A percentile compares a stretch with the other conserved stretches of the same genome.
These are phyloP conservation scores for Percopsis transmontana DNA, from an alignment of 2,113 vertebrate species.

Conservation along the genomic window DNA sequence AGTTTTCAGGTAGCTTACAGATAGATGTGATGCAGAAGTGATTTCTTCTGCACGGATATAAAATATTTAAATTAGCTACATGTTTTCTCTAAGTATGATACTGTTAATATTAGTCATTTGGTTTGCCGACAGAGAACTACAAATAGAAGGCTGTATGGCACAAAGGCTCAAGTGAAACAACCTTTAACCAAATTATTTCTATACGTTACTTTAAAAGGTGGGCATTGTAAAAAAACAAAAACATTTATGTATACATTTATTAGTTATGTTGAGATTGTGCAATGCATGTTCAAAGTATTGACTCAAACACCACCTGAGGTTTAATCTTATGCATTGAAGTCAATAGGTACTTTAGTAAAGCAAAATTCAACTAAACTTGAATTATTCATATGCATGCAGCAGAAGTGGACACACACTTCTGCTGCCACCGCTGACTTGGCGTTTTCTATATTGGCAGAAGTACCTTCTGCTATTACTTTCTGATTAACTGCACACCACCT, in stretches of 20 bases:
- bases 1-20: no score
- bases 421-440: slow-evolving; percentile 30
- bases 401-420: slow-evolving; percentile 15
- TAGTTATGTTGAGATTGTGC: slow-evolving; percentile 13
- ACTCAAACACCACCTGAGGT: slow-evolving; percentile 28
- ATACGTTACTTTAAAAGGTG: no score
- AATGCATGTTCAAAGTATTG: slow-evolving; percentile 27
- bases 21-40: no score
- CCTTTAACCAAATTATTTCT: no score
- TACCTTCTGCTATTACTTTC: not conserved
- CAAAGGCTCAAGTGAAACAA: no score
- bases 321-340: slow-evolving; percentile 33
- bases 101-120: no score
- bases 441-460: slow-evolving; percentile 3
- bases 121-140: no score
- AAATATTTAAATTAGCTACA: no score
- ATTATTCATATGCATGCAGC: slow-evolving; percentile 50
- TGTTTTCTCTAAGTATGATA: no score
- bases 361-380: slow-evolving; percentile 50
- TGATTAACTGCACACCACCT: slow-evolving; percentile 3
- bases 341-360: slow-evolving; percentile 15
- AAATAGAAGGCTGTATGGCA: not conserved
- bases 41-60: no score
- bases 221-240: no score
- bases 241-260: no score